phyloP scores from a whole-genome alignment of 2,888 invertebrate genomes.

The Oxytorus armatus region DNA sequence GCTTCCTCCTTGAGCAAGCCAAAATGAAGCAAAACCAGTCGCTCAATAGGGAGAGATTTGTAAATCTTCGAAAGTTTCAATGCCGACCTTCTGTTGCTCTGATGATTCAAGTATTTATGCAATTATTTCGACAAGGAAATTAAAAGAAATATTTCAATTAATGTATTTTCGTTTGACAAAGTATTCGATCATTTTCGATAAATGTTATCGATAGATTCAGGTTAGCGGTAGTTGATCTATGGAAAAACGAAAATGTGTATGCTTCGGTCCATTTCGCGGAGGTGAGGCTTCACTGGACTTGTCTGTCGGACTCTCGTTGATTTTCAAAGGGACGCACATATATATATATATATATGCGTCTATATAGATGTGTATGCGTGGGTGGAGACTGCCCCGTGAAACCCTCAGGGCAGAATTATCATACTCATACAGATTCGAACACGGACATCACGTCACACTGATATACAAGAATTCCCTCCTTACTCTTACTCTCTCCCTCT shows the following conservation, averaged over 20 bases:
- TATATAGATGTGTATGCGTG: slow-evolving; percentile 79
- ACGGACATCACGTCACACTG: slow-evolving; percentile 72
- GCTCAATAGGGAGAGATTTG: too few relatives aligned
- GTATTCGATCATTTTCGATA: background rate
- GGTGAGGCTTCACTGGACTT: slow-evolving; percentile 32
- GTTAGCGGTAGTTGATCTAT: slow-evolving; percentile 9
- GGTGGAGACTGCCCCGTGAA: slow-evolving; percentile 82
- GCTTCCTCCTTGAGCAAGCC: too few relatives aligned
- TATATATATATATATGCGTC: slow-evolving; percentile 42
- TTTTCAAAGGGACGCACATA: slow-evolving; percentile 20
- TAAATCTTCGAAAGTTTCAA: too few relatives aligned
- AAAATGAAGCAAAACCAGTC: too few relatives aligned
- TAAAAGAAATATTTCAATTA: too few relatives aligned
- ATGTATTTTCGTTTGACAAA: background rate
- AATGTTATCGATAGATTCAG: background rate
- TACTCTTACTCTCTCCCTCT: slow-evolving; percentile 30
- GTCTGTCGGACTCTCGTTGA: slow-evolving; percentile 56
- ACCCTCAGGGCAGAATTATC: slow-evolving; percentile 84
- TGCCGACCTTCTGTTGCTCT: too few relatives aligned
- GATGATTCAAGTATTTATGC: too few relatives aligned
- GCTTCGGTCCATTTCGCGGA: slow-evolving; percentile 1
- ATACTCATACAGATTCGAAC: slow-evolving; percentile 83
- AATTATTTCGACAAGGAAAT: too few relatives aligned
- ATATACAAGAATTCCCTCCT: slow-evolving; percentile 62
- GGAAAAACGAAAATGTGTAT: slow-evolving; percentile 11